Conservation (phyloP, 1,140 invertebrate genomes). For the Nautilus pompilius region DNA sequence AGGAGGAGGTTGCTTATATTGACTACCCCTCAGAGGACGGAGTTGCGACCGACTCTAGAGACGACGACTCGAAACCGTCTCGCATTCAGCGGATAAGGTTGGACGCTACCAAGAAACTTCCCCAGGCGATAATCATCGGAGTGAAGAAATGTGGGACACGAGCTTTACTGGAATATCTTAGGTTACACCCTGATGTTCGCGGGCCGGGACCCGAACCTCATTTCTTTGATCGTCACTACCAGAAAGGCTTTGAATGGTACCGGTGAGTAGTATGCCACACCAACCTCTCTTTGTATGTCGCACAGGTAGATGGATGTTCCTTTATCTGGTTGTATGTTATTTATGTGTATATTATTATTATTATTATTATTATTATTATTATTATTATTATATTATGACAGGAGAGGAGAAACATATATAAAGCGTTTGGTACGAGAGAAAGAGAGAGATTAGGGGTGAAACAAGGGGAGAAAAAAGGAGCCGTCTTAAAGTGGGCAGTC, state of each 20-base stretch:
- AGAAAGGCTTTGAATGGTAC: constrained; percentile 55
- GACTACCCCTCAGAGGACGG: not conserved
- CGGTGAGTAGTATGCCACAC: too few species aligned
- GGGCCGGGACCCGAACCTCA: constrained; percentile 42
- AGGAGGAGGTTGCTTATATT: too few species aligned
- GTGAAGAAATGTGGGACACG: constrained; percentile 55
- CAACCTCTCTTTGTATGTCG: too few species aligned
- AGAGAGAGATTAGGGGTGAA: too few species aligned
- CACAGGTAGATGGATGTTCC: not conserved
- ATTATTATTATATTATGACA: too few species aligned
- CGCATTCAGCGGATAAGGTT: not conserved
- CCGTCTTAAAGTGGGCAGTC: too few species aligned
- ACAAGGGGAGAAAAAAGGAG: too few species aligned
- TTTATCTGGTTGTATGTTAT: not conserved
- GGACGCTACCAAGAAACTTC: constrained; percentile 16
- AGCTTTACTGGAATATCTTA: constrained; percentile 53
- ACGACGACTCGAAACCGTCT: not conserved
- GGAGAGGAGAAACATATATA: too few species aligned
- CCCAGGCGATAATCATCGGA: constrained; percentile 48
- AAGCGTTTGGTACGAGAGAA: too few species aligned
- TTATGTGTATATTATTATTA: not conserved
- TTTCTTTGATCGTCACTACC: constrained; percentile 54
- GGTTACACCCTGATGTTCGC: constrained; percentile 48
- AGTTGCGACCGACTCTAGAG: not conserved
- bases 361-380: too few species aligned